These are phyloP conservation scores for Melinaea marsaeus DNA, from an alignment of 2,888 invertebrate species.

Conservation along the genomic window DNA sequence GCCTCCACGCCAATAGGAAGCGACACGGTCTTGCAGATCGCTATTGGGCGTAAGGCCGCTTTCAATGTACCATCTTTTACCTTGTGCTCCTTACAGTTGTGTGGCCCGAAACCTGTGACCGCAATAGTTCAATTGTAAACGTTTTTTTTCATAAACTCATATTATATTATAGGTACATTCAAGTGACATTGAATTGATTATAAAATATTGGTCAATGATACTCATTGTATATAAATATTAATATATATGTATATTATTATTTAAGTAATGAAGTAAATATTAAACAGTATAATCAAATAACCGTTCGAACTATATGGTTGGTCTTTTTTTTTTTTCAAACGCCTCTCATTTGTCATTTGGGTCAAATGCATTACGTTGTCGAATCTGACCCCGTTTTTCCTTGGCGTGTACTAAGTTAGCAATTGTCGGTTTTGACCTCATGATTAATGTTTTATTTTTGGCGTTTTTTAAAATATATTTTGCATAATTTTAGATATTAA, in stretches of 20 bases:
- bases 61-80: conserved; percentile 78
- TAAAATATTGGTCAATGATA: too few species aligned
- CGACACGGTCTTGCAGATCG: conserved; percentile 68
- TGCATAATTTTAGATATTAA: not conserved
- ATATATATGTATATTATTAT: too few species aligned
- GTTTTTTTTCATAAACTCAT: not conserved
- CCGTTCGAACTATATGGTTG: conserved; percentile 12
- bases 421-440: conserved; percentile 29
- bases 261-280: too few species aligned
- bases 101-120: conserved; percentile 65
- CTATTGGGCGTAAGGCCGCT: conserved; percentile 77
- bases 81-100: conserved; percentile 73
- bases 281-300: too few species aligned
- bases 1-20: conserved; percentile 75
- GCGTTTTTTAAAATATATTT: not conserved
- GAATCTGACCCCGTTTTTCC: conserved; percentile 64
- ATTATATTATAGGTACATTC: too few species aligned
- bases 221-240: too few species aligned
- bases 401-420: conserved; percentile 36
- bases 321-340: conserved; percentile 55
- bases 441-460: conserved; percentile 17
- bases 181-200: too few species aligned
- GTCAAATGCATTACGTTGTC: conserved; percentile 70
- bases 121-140: conserved; percentile 32
- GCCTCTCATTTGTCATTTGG: conserved; percentile 60